Base-by-base conservation (phyloP, 2,888 invertebrate genomes). In the Chirona hameri region DNA sequence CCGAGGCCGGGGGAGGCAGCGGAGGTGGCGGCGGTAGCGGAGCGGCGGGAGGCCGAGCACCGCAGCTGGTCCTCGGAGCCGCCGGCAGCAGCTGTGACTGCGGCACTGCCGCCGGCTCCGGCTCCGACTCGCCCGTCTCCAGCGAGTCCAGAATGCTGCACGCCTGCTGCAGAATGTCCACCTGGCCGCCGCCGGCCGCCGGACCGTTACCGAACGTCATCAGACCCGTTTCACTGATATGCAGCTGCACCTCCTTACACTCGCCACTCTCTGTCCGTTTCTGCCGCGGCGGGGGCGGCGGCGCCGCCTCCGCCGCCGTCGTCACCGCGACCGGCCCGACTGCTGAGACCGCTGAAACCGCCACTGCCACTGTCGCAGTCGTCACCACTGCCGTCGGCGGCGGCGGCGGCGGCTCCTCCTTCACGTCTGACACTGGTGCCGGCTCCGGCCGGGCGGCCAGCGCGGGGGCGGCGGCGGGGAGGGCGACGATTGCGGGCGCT, bases 191-290 rank as follows among this genome's bases (percentile, higher is more conserved):
- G n/a, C 65, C 27, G 24, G 82, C 82, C 29, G 52, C n/a, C 46
- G 39, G n/a, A 27, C 84, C 83, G 83, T 84, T 85, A 15, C 82
- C 81, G n/a, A 85, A 90, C 85, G 91, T 91, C 90, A 92, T 91
- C 39, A 91, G 91, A 79, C 92, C 92, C 84, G 90, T 91, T 87
- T 92, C 92, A 84, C 91, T 92, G 82, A 92, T 92, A 86, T 91
- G 89, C 79, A 92, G 87, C 86, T 92, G 92, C 79, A 92, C 92
- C 87, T 92, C 48, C 48, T 48, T 48, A 48, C 48, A 48, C 48
- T 48, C 48, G 48, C 48, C 48, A 48, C 48, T 48, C 48, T 48
- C 48, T 7, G 48, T 48, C 48, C 48, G 48, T 48, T 48, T 48
- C 9, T 7, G 48, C 9, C 48, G 48, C 48, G 48, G 48, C 48